Conservation (phyloP, 1,140 invertebrate species). For the Pseudomyrmex cubaensis region DNA sequence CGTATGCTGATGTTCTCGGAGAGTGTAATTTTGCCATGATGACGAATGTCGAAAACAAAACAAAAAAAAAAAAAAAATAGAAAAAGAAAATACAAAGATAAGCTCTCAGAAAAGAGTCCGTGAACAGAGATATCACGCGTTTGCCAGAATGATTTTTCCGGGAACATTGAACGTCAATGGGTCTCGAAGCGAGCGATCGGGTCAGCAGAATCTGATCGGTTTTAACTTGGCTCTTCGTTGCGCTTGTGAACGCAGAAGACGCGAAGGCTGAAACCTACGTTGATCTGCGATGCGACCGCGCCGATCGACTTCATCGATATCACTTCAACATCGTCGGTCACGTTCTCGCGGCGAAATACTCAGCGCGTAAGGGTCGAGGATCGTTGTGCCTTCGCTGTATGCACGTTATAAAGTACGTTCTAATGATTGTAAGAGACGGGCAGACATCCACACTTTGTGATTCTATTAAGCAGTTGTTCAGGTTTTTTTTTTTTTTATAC, state of each 20-base stretch:
- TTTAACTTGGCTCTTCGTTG: not conserved
- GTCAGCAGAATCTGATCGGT: not conserved
- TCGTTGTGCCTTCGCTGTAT: slow-evolving; percentile 83
- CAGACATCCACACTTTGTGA: slow-evolving; percentile 82
- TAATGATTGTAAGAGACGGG: slow-evolving; percentile 76
- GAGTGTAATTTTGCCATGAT: slow-evolving; percentile 83
- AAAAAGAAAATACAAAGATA: too few species aligned
- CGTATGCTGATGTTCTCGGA: slow-evolving; percentile 81
- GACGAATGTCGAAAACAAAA: slow-evolving; percentile 64
- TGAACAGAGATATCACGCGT: slow-evolving; percentile 7
- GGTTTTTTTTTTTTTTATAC: slow-evolving; percentile 80
- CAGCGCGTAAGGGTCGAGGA: slow-evolving; percentile 85
- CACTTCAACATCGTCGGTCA: slow-evolving; percentile 44
- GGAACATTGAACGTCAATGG: slow-evolving; percentile 54
- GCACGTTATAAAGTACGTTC: slow-evolving; percentile 76
- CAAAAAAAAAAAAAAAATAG: not conserved
- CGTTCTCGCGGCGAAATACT: slow-evolving; percentile 82
- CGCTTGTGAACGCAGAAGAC: not conserved
- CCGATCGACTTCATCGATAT: slow-evolving; percentile 31
- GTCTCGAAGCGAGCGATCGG: slow-evolving; percentile 16
- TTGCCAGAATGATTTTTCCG: slow-evolving; percentile 15
- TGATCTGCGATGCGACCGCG: slow-evolving; percentile 1
- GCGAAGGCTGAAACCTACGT: slow-evolving; percentile 22
- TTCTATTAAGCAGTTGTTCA: slow-evolving; percentile 77
- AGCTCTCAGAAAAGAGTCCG: not conserved